Base-by-base conservation (phyloP, 2,888 invertebrate genomes). In the Drosophila monieri region DNA sequence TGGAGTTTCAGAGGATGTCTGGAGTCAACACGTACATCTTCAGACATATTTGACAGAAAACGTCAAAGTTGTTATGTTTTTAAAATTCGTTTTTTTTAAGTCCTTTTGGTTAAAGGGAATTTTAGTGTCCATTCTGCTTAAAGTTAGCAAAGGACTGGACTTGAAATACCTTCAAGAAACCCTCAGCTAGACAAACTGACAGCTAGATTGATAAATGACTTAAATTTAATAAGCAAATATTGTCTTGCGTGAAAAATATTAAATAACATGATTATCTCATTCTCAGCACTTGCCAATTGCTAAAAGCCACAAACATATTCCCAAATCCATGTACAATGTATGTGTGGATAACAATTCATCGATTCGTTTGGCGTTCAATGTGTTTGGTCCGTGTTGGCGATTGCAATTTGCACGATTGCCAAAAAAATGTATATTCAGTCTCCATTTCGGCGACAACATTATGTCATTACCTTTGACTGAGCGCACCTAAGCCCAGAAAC, bases 371-470 rank as follows among this genome's bases (percentile, higher is more conserved):
- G 57, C 73, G 58, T 77, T 84, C 48, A 56, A 67, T 58, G 65
- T 44, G 57, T 53, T 41, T 59, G 39, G 51, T 46, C 53, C 15
- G 49, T 53, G 73, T 78, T 84, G 77, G 60, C 68, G 32, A 74
- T 73, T 80, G 65, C 78, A 68, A 75, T 77, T 73, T 53, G 35
- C 43, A 59, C 57, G 27, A 66, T 73, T 73, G 65, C 61, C 78
- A 73, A 72, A 74, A 83, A 60, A 58, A 56, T 41, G 49, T 58
- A 48, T 54, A 64, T 75, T 54, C 71, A 30, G 47, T 21, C 47
- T 57, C 66, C 76, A 74, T 71, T 74, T 71, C 21, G 62, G 52
- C 72, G 72, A 61, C 61, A 59, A 46, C 61, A 71, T 74, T 74
- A 74, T 74, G 76, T 74, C 74, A 74, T 71, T 65, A 44, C 56